Conservation (phyloP, 2,888 invertebrate genomes). For the Eilema depressum region DNA sequence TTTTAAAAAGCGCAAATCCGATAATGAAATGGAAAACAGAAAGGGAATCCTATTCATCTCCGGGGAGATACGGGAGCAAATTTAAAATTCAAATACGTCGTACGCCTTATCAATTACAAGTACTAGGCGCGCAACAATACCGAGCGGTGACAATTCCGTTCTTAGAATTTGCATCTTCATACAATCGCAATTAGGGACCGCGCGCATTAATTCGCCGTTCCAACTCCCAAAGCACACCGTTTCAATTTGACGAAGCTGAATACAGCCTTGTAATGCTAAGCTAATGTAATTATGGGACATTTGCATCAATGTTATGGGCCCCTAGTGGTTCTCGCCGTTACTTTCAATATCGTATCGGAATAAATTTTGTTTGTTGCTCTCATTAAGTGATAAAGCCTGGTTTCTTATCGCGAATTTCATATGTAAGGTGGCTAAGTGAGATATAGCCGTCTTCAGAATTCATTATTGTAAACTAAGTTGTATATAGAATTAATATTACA, state of each 20-base stretch:
- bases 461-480: background rate
- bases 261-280: slow-evolving; percentile 67
- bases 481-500: background rate
- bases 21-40: slow-evolving; percentile 62
- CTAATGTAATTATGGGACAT: slow-evolving; percentile 74
- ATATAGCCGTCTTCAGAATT: background rate
- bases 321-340: slow-evolving; percentile 70
- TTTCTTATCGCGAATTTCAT: slow-evolving; percentile 3
- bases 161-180: slow-evolving; percentile 83
- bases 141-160: slow-evolving; percentile 73
- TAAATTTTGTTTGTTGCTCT: slow-evolving; percentile 54
- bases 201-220: slow-evolving; percentile 50
- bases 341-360: slow-evolving; percentile 72
- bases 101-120: slow-evolving; percentile 85
- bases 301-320: slow-evolving; percentile 77
- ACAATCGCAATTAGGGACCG: slow-evolving; percentile 81
- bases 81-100: slow-evolving; percentile 82
- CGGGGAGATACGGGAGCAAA: slow-evolving; percentile 60
- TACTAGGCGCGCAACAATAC: slow-evolving; percentile 72
- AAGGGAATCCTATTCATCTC: slow-evolving; percentile 67
- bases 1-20: slow-evolving; percentile 55
- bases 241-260: slow-evolving; percentile 70
- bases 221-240: slow-evolving; percentile 44
- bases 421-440: background rate
- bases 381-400: slow-evolving; percentile 33